Evolutionary conservation across 2,113 vertebrate species (phyloP).

Genomic region (Halichoerus grypus): DNA sequence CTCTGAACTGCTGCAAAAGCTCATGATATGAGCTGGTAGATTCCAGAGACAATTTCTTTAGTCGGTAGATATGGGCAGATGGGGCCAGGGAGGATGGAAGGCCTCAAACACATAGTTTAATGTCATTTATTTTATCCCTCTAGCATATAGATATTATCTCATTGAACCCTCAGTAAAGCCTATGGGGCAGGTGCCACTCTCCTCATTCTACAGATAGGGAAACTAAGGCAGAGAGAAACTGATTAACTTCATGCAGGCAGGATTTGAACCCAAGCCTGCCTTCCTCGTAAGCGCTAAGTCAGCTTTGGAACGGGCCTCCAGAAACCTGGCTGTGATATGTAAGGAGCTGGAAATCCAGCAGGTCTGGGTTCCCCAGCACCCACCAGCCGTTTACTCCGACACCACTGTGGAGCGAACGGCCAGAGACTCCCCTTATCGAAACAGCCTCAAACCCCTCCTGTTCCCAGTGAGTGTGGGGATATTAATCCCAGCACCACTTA

Average conservation of each 20-base stretch:
- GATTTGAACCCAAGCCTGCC: not conserved
- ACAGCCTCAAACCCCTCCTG: not conserved
- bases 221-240: not conserved
- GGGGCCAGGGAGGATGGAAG: not conserved
- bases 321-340: no score
- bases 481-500: conserved; percentile 38
- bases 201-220: not conserved
- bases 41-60: not conserved
- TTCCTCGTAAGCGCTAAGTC: not conserved
- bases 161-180: not conserved
- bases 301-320: not conserved
- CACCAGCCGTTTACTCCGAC: not conserved
- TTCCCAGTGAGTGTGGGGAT: not conserved
- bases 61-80: not conserved
- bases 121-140: not conserved
- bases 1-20: not conserved
- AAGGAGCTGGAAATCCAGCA: not conserved
- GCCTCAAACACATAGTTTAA: not conserved
- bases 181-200: not conserved
- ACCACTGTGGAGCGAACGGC: not conserved
- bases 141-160: not conserved
- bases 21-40: not conserved
- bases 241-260: not conserved
- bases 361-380: not conserved
- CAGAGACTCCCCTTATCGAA: not conserved